Evolutionary conservation across 2,113 vertebrate species (phyloP).

Genomic region (Siphamia tubifer): DNA sequence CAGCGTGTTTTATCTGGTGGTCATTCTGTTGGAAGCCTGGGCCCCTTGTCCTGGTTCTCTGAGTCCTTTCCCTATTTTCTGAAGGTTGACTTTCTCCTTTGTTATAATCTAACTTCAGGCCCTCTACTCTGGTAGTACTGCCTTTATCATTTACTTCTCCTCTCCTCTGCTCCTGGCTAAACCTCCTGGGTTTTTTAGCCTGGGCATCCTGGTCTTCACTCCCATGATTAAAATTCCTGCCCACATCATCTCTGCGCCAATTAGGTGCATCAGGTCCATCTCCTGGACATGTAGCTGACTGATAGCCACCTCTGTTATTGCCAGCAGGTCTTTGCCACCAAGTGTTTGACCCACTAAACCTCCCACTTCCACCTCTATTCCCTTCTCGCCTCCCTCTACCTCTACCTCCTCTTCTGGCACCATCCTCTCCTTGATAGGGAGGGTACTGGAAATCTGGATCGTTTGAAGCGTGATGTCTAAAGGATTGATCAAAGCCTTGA

Average conservation of each 20-base stretch:
- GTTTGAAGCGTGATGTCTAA: constrained; percentile 28
- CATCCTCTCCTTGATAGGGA: constrained; percentile 64
- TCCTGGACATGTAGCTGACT: neutral
- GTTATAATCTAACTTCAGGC: neutral
- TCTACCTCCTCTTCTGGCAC: constrained; percentile 50
- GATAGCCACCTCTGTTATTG: constrained; percentile 29
- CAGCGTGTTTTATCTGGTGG: constrained; percentile 73
- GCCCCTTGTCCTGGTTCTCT: constrained; percentile 29
- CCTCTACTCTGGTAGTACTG: neutral
- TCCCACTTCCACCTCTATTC: constrained; percentile 69
- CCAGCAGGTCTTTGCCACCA: constrained; percentile 80
- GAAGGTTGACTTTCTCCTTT: constrained; percentile 1
- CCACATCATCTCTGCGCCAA: constrained; percentile 49
- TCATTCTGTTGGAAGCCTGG: constrained; percentile 27
- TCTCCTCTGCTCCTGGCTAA: constrained; percentile 58
- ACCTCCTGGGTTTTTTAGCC: constrained; percentile 54
- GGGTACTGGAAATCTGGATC: constrained; percentile 50
- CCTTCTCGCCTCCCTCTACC: constrained; percentile 66
- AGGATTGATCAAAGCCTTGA: constrained; percentile 25
- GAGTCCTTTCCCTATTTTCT: constrained; percentile 34
- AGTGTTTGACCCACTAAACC: constrained; percentile 70
- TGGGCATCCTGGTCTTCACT: constrained; percentile 40
- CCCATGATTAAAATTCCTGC: neutral
- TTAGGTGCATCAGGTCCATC: constrained; percentile 47
- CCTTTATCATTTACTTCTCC: constrained; percentile 29